Conservation (phyloP, 2,797 vertebrate genomes). For the Chaetophractus vellerosus region DNA sequence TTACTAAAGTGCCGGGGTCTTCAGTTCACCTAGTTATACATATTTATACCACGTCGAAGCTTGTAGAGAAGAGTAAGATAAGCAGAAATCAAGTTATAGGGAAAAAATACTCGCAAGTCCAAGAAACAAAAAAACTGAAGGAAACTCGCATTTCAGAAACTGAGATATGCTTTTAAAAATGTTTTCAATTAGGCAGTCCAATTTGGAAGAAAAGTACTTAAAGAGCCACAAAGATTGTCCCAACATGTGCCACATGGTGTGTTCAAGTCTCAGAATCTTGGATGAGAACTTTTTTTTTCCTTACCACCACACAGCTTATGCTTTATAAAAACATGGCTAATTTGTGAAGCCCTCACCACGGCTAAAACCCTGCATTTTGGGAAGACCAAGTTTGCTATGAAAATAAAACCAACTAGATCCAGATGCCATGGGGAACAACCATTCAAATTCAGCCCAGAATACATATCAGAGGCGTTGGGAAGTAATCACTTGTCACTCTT, state of each 20-base stretch:
- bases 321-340: background rate
- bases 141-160: background rate
- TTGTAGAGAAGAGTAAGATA: background rate
- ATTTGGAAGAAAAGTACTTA: background rate
- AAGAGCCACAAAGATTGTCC: background rate
- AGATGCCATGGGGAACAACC: background rate
- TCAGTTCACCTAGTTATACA: background rate
- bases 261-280: slow-evolving; percentile 39
- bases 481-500: background rate
- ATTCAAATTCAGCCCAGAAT: background rate
- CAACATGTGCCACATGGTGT: background rate
- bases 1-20: fast-evolving
- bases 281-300: slow-evolving; percentile 29
- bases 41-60: background rate
- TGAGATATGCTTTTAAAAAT: background rate
- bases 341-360: background rate
- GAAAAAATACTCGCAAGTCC: background rate
- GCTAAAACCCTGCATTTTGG: background rate
- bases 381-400: background rate
- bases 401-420: slow-evolving; percentile 45
- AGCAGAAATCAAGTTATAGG: background rate
- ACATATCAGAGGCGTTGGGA: background rate
- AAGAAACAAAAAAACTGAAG: background rate
- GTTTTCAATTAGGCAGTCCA: background rate
- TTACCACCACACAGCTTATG: slow-evolving; percentile 43